Evolutionary conservation across 1,140 invertebrate species (phyloP), one percentile per base, ranked within the genome.

Genomic region (Rhopalosiphum padi): DNA sequence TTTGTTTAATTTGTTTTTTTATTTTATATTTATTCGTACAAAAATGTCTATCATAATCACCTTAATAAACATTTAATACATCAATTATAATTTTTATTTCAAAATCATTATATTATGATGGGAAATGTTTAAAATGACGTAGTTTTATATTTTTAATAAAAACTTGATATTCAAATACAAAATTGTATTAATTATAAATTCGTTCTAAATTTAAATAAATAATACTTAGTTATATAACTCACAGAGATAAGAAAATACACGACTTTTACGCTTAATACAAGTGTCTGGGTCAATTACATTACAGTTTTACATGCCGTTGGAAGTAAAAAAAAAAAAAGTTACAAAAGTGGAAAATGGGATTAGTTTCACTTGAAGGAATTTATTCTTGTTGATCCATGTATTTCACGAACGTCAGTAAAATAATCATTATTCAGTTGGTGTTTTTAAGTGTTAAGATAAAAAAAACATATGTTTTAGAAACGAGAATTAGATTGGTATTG

Each of bases 281-380:
- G 46, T 51, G 87, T 53, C 87, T 51, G 21, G n/a, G 48, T 89
- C 46, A 51, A 53, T 53, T 89, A 89, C 25, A 53, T 89, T 37
- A 53, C 51, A 53, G 87, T 53, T 89, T 89, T 37, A 89, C 87
- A 53, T 51, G 46, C 5, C 46, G 15, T 51, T 48, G 30, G 8
- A 37, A 89, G 22, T 35, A 88, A 88, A 88, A 87, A 87, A 82
- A 87, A 82, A 86, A 51, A 51, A 88, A 88, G 86, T 88, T 48
- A 35, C 4, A 48, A 51, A 88, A 86, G 43, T 46, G 43, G 30
- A 86, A 86, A n/a, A 86, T 86, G 15, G 9, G 43, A 86, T 86
- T 86, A 86, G 41, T 88, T 88, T 88, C 46, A 46, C 86, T 88
- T 88, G 86, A 88, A 88, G 23, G 18, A 51, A 88, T 88, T 22